These are phyloP conservation scores for Serinus canaria DNA, from an alignment of 2,113 vertebrate genomes.

Conservation along the genomic window DNA sequence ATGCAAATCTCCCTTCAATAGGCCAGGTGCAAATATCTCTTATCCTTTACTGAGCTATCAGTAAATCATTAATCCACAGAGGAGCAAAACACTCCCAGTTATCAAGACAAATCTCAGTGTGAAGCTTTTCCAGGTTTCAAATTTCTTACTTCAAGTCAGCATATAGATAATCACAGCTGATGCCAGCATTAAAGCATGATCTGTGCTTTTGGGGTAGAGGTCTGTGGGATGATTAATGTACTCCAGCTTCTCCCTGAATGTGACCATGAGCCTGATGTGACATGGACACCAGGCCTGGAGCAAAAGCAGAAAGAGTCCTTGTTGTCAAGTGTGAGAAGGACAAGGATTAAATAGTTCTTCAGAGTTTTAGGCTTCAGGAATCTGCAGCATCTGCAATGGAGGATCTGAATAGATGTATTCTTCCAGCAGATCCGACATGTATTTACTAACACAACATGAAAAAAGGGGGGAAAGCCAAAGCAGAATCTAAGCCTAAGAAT, in stretches of 20 bases:
- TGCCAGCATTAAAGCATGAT: background rate
- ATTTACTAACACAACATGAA: background rate
- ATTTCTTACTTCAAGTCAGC: background rate
- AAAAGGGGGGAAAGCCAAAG: background rate
- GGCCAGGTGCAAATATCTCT: background rate
- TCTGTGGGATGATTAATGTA: background rate
- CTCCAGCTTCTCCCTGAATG: background rate
- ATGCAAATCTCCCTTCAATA: background rate
- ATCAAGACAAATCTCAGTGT: background rate
- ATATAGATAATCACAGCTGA: background rate
- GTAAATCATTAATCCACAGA: slow-evolving; percentile 11
- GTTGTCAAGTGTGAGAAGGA: background rate
- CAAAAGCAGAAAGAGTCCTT: background rate
- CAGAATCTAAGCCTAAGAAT: background rate
- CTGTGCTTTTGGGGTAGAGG: background rate
- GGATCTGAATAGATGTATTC: background rate
- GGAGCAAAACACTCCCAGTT: background rate
- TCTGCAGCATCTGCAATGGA: background rate
- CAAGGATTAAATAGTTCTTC: background rate
- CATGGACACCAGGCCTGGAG: background rate
- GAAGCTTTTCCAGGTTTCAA: background rate
- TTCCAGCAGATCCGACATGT: background rate
- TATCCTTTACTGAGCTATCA: background rate
- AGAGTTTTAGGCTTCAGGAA: background rate
- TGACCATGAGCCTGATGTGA: background rate